Conservation (phyloP, 2,888 invertebrate species). For the Nebria brevicollis region DNA sequence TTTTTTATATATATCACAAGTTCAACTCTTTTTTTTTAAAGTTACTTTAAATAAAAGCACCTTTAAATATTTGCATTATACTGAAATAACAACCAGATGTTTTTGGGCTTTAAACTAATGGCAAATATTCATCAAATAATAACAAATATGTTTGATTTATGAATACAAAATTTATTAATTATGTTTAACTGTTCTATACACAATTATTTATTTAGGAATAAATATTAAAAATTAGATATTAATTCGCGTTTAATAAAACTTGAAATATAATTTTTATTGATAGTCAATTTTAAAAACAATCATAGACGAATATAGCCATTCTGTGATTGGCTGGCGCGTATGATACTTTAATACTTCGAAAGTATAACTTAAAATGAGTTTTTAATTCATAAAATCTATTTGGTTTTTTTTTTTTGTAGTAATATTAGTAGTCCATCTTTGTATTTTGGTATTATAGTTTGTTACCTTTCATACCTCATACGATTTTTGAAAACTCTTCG, state of each 20-base stretch:
- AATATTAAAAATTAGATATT: not conserved
- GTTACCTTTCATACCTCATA: conserved; percentile 66
- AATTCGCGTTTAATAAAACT: not conserved
- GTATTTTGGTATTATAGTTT: not conserved
- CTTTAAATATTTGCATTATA: no score
- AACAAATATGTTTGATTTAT: no score
- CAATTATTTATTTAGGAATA: not conserved
- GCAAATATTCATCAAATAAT: no score
- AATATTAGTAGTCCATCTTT: not conserved
- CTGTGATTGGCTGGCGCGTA: no score
- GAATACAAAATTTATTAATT: not conserved
- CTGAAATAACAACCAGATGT: no score
- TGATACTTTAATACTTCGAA: no score
- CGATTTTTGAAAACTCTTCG: conserved; percentile 77
- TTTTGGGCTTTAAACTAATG: no score
- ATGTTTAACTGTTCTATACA: not conserved
- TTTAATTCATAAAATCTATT: not conserved
- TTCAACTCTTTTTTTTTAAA: not conserved
- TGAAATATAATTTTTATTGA: not conserved
- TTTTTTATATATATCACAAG: not conserved
- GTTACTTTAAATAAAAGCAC: no score
- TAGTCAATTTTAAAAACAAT: not conserved
- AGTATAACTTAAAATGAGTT: not conserved
- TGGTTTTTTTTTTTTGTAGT: not conserved
- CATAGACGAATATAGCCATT: no score